These are phyloP conservation scores for Mandrillus leucophaeus DNA, from an alignment of 2,113 vertebrate species.

Conservation along the genomic window DNA sequence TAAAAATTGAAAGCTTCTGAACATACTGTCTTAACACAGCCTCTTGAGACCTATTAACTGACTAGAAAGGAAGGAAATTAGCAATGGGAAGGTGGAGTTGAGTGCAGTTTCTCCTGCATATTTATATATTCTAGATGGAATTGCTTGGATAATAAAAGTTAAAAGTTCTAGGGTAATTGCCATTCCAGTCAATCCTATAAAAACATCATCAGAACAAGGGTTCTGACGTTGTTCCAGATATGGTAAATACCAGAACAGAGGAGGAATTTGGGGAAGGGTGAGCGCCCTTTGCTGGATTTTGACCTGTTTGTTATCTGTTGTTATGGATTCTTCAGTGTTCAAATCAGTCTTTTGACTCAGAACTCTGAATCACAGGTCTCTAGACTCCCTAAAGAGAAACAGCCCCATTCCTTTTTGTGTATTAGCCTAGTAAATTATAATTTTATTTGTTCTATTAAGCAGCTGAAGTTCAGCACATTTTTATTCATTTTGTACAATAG, in stretches of 20 bases:
- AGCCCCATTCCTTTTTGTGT: not conserved
- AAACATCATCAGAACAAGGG: constrained; percentile 46
- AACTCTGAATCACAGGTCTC: not conserved
- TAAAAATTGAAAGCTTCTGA: constrained; percentile 51
- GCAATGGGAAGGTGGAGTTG: constrained; percentile 4
- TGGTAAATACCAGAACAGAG: not conserved
- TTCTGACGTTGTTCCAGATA: constrained; percentile 13
- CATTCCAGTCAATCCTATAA: constrained; percentile 60
- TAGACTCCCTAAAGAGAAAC: not conserved
- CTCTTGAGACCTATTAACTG: constrained; percentile 49
- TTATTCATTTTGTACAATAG: constrained; percentile 57
- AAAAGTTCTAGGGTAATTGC: constrained; percentile 27
- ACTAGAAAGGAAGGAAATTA: constrained; percentile 47
- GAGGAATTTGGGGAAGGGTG: constrained; percentile 32
- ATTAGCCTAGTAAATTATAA: constrained; percentile 53
- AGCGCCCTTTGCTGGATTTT: not conserved
- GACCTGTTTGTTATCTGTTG: not conserved
- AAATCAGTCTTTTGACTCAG: not conserved
- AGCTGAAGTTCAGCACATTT: constrained; percentile 62
- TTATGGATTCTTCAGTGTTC: not conserved
- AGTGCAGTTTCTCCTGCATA: not conserved
- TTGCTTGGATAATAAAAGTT: constrained; percentile 35
- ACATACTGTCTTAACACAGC: constrained; percentile 36
- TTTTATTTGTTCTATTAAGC: constrained; percentile 63
- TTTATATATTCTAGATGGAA: constrained; percentile 38